phyloP scores from a whole-genome alignment of 2,888 invertebrate genomes.

The Gisinianus flammeolus region DNA sequence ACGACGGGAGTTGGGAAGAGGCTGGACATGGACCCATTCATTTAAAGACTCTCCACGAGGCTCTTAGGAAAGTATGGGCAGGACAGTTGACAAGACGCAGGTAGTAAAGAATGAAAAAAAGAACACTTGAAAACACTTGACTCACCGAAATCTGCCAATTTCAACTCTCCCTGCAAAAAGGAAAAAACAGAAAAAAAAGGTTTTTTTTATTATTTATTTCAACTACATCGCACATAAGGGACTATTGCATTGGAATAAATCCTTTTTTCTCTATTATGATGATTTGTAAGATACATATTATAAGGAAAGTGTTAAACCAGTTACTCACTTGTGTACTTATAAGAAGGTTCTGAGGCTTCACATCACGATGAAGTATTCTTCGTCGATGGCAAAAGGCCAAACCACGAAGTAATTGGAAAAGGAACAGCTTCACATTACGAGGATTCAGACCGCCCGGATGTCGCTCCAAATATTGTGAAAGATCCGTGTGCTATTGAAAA shows the following conservation, averaged over 20 bases:
- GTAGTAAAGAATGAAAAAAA: conserved; percentile 17
- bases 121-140: conserved; percentile 28
- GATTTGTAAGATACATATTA: no score
- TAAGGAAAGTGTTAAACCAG: no score
- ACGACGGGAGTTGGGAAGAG: background rate
- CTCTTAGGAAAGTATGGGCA: conserved; percentile 22
- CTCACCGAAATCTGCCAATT: conserved; percentile 90
- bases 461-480: conserved; percentile 98
- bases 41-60: conserved; percentile 16
- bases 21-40: conserved; percentile 35
- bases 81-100: conserved; percentile 2
- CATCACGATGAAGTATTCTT: conserved; percentile 93
- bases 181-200: no score
- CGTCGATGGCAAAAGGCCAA: conserved; percentile 95
- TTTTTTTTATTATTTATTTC: no score
- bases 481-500: conserved; percentile 83
- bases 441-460: conserved; percentile 93
- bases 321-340: conserved; percentile 76
- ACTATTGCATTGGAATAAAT: no score
- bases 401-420: conserved; percentile 96
- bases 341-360: conserved; percentile 97
- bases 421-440: conserved; percentile 91
- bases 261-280: no score
- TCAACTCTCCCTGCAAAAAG: conserved; percentile 97
- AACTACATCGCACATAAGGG: no score